Evolutionary conservation across 1,140 invertebrate species (phyloP).

Genomic region (Alviniconcha marisindica): DNA sequence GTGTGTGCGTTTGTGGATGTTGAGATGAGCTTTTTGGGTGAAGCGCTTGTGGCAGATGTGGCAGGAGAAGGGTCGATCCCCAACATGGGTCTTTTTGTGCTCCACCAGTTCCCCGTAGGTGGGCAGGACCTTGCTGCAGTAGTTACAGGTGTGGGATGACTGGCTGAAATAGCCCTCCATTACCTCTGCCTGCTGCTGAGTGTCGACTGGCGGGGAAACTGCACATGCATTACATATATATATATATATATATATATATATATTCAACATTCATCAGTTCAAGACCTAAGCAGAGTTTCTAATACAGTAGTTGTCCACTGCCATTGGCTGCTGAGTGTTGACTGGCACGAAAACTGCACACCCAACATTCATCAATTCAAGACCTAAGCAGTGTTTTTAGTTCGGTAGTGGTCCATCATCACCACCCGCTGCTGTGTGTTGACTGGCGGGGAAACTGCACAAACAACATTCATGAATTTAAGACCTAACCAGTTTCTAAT

Average conservation of each 20-base stretch:
- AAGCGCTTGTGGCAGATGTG: slow-evolving; percentile 58
- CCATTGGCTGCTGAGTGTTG: neutral
- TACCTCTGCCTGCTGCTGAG: neutral
- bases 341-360: too few relatives aligned
- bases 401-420: too few relatives aligned
- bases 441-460: too few relatives aligned
- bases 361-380: too few relatives aligned
- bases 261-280: neutral
- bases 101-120: slow-evolving; percentile 47
- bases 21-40: slow-evolving; percentile 57
- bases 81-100: slow-evolving; percentile 53
- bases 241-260: neutral
- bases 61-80: slow-evolving; percentile 52
- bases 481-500: too few relatives aligned
- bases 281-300: neutral
- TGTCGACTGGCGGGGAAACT: neutral
- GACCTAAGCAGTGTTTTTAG: too few relatives aligned
- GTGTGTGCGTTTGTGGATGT: slow-evolving; percentile 55
- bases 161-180: slow-evolving; percentile 29
- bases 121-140: slow-evolving; percentile 41
- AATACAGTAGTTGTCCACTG: neutral
- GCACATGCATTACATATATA: neutral
- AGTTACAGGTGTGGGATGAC: slow-evolving; percentile 23
- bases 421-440: too few relatives aligned
- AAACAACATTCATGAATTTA: too few relatives aligned